A percentile compares a stretch with the other conserved stretches of the same genome.
Conservation (phyloP, 2,888 invertebrate genomes). For the Lycophotia porphyrea region DNA sequence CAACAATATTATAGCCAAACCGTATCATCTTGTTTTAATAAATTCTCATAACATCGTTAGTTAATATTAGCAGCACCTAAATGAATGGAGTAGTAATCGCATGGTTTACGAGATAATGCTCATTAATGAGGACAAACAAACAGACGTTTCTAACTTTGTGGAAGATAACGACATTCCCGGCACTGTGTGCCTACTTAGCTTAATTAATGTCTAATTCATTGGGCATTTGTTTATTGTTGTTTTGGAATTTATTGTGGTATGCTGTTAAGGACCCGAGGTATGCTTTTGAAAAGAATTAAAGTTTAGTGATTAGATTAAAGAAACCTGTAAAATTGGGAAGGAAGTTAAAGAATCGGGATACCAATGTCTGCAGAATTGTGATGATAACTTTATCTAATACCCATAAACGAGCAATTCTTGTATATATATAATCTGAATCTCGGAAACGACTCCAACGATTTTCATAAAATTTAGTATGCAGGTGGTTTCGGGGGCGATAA, state of each 20-base stretch:
- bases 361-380: neutral
- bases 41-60: conserved; percentile 40
- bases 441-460: no score
- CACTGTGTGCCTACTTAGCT: conserved; percentile 37
- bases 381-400: neutral
- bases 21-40: neutral
- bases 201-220: conserved; percentile 51
- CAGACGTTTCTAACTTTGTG: conserved; percentile 65
- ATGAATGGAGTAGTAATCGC: conserved; percentile 61
- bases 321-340: neutral
- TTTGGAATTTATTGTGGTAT: conserved; percentile 7
- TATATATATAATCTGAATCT: no score
- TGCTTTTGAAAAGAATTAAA: neutral
- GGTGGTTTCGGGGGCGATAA: no score
- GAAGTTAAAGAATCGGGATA: neutral
- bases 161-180: conserved; percentile 70
- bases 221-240: conserved; percentile 36
- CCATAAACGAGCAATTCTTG: no score
- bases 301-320: neutral
- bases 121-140: conserved; percentile 73
- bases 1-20: neutral
- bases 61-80: conserved; percentile 47
- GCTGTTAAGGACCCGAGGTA: neutral
- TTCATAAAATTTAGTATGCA: no score
- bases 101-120: conserved; percentile 56